These are phyloP conservation scores for Synergus laeviventris DNA, from an alignment of 2,888 invertebrate genomes.

Conservation along the genomic window DNA sequence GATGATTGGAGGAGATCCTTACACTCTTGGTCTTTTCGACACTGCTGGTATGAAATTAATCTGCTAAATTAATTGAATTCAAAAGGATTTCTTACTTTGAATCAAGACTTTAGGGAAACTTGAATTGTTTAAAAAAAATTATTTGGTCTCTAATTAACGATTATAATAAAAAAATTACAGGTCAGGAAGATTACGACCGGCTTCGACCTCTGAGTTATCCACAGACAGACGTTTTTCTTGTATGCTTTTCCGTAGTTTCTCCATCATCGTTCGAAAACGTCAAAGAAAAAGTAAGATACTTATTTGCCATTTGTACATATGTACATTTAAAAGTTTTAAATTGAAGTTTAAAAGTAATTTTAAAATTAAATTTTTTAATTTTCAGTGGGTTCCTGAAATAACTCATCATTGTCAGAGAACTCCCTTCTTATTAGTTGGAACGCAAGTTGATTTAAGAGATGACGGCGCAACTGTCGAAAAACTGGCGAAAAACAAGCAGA, in stretches of 20 bases:
- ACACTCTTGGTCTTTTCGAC: constrained; percentile 98
- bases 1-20: constrained; percentile 99
- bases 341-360: constrained; percentile 44
- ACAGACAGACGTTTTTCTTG: constrained; percentile 85
- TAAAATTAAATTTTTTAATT: constrained; percentile 2
- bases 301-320: neutral
- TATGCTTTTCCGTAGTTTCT: constrained; percentile 96
- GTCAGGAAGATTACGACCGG: constrained; percentile 98
- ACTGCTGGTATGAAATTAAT: constrained; percentile 86
- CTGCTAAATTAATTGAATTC: neutral
- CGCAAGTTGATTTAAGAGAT: constrained; percentile 98
- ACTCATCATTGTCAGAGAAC: constrained; percentile 99
- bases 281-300: constrained; percentile 90
- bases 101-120: too few species aligned
- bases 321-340: neutral
- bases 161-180: constrained; percentile 75
- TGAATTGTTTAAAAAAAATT: neutral
- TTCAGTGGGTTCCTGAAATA: constrained; percentile 99
- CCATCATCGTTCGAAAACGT: constrained; percentile 99
- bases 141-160: neutral
- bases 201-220: constrained; percentile 97
- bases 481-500: constrained; percentile 98
- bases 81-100: neutral
- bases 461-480: constrained; percentile 96
- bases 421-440: constrained; percentile 97